Evolutionary conservation across 2,888 invertebrate species (phyloP), one percentile per base, ranked within the genome.

Genomic region (Rhamnusium bicolor): DNA sequence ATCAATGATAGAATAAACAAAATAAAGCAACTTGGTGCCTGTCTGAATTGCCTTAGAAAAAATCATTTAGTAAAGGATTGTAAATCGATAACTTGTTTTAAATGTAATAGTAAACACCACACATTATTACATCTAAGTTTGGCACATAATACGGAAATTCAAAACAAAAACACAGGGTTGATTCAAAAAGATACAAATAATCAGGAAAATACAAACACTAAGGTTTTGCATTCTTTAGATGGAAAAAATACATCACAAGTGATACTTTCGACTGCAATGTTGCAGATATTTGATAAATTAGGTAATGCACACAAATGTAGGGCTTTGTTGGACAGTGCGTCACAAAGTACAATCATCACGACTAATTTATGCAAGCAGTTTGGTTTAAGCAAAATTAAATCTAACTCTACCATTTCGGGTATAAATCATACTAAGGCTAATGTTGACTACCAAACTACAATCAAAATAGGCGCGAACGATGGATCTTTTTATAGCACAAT

Each of bases 241-340:
- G 21, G 53, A 10, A 21, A 19, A 1, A 21, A 21, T 12, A 2
- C 12, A 19, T 53, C 51, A 19, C 51, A 51, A 51, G 51, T 51
- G 7, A 21, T 53, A 21, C 53, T 53, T 21, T 53, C 53, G 53
- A 53, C 21, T 53, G 53, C 53, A 4, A 8, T 21, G 10, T 53
- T 53, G 16, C 14, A 14, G n/a, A 19, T 21, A 18, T 69, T 40
- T 49, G 21, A 21, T 8, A 69, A 61, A 21, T 7, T 16, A 12
- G 29, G 21, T 21, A 46, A 66, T 1, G 18, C 32, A 21, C 61
- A 69, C 46, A 69, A 21, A 53, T 19, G 21, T 21, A 53, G 53
- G 21, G 53, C 53, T 12, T 53, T 53, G 21, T 21, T 53, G 18
- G 51, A 51, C 16, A 4, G 16, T 51, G 24, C 24, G 24, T 24